Conservation (phyloP, 2,797 vertebrate species). For the Hapalemur alaotrensis region DNA sequence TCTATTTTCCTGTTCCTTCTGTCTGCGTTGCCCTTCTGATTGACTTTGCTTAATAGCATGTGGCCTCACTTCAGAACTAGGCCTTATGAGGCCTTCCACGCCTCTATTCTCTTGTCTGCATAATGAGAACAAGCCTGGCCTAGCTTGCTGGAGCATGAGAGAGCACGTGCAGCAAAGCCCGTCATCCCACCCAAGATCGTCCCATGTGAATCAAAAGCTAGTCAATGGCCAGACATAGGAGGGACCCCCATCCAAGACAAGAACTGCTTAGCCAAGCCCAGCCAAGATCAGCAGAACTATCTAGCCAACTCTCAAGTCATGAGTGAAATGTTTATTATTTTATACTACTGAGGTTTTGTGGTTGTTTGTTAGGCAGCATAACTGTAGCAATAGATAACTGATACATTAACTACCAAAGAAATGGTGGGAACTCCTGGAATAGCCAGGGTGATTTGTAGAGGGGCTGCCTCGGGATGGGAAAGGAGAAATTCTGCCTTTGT, state of each 20-base stretch:
- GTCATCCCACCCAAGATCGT: background rate
- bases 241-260: background rate
- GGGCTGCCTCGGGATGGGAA: background rate
- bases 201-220: background rate
- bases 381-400: background rate
- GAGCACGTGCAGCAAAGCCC: background rate
- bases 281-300: background rate
- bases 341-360: background rate
- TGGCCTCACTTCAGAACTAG: background rate
- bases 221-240: background rate
- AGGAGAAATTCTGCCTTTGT: constrained; percentile 5
- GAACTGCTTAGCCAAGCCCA: background rate
- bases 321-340: background rate
- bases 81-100: background rate
- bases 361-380: background rate
- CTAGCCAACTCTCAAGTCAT: background rate
- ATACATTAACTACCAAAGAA: background rate
- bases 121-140: background rate
- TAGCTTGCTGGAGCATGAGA: background rate
- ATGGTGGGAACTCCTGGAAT: background rate
- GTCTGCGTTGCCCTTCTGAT: background rate
- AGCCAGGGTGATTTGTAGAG: background rate
- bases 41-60: background rate
- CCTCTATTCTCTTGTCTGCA: background rate
- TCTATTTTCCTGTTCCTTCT: background rate